Percentiles rank a stretch among this genome's conserved stretches.
These are phyloP conservation scores for Agrotis ipsilon DNA, from an alignment of 2,888 invertebrate species.

Conservation along the genomic window DNA sequence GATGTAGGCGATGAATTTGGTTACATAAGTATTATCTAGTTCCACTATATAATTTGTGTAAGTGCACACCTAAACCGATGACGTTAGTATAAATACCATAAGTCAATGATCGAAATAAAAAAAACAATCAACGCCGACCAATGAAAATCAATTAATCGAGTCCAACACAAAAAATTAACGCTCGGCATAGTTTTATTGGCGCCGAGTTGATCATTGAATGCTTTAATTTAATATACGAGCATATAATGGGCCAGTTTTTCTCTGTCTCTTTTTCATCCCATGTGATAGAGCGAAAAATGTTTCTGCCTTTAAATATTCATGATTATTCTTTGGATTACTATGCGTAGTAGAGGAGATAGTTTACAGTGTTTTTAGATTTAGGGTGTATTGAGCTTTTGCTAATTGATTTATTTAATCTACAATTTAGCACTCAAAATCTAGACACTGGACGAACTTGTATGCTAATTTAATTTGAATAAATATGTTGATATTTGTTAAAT, in stretches of 20 bases:
- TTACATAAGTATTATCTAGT: conserved; percentile 21
- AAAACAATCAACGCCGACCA: conserved; percentile 74
- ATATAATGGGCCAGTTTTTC: conserved; percentile 67
- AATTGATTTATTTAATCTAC: conserved; percentile 10
- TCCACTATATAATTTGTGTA: conserved; percentile 41
- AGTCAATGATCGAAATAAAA: conserved; percentile 72
- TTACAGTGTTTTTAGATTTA: conserved; percentile 36
- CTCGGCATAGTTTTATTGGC: conserved; percentile 80
- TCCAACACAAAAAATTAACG: conserved; percentile 76
- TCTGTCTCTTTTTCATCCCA: conserved; percentile 64
- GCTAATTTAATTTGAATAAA: conserved; percentile 8
- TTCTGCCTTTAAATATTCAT: conserved; percentile 55
- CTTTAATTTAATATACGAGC: conserved; percentile 81
- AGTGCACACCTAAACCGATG: conserved; percentile 56
- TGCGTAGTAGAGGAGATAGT: conserved; percentile 27
- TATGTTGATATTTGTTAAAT: neutral
- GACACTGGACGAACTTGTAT: conserved; percentile 8
- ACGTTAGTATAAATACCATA: conserved; percentile 65
- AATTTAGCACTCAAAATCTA: neutral
- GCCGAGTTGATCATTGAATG: conserved; percentile 77
- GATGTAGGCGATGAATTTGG: conserved; percentile 39
- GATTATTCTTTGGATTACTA: conserved; percentile 52
- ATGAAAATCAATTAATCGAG: conserved; percentile 83
- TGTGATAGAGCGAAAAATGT: conserved; percentile 62
- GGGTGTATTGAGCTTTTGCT: neutral